These are phyloP conservation scores for Apodemia hepburni DNA, from an alignment of 2,888 invertebrate genomes.

Conservation along the genomic window DNA sequence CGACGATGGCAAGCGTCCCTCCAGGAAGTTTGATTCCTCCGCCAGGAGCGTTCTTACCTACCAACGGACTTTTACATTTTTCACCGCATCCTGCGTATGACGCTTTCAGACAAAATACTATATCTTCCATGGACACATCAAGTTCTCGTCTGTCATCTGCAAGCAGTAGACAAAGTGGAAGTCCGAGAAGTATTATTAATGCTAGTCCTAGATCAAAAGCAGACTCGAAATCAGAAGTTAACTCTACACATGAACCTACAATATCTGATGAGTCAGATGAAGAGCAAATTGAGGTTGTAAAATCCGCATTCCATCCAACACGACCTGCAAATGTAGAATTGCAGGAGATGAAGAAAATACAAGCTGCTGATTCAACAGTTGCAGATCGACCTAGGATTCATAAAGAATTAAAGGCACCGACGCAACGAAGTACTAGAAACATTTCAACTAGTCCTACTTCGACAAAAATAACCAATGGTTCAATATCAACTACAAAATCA, in stretches of 20 bases:
- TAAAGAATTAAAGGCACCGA: slow-evolving; percentile 82
- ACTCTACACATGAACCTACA: slow-evolving; percentile 82
- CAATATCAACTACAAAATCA: slow-evolving; percentile 81
- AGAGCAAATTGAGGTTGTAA: slow-evolving; percentile 87
- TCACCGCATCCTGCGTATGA: slow-evolving; percentile 79
- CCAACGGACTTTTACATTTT: slow-evolving; percentile 76
- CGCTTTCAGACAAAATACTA: slow-evolving; percentile 67
- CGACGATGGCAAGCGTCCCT: slow-evolving; percentile 64
- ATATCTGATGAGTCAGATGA: slow-evolving; percentile 84
- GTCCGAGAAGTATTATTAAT: slow-evolving; percentile 67
- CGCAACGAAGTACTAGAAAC: slow-evolving; percentile 70
- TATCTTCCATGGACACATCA: slow-evolving; percentile 68
- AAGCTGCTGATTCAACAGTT: slow-evolving; percentile 82
- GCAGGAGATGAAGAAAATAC: slow-evolving; percentile 74
- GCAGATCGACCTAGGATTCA: slow-evolving; percentile 65
- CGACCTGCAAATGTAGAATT: slow-evolving; percentile 79
- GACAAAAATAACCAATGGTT: slow-evolving; percentile 79
- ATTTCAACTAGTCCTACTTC: slow-evolving; percentile 73
- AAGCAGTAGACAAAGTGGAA: slow-evolving; percentile 77
- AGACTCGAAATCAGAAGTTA: slow-evolving; percentile 81
- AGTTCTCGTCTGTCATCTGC: slow-evolving; percentile 76
- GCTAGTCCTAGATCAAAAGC: slow-evolving; percentile 71
- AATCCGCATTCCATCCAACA: slow-evolving; percentile 87
- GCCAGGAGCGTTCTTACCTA: slow-evolving; percentile 78
- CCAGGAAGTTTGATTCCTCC: slow-evolving; percentile 78